phyloP scores from a whole-genome alignment of 2,113 vertebrate genomes.

The Charadrius vociferus region DNA sequence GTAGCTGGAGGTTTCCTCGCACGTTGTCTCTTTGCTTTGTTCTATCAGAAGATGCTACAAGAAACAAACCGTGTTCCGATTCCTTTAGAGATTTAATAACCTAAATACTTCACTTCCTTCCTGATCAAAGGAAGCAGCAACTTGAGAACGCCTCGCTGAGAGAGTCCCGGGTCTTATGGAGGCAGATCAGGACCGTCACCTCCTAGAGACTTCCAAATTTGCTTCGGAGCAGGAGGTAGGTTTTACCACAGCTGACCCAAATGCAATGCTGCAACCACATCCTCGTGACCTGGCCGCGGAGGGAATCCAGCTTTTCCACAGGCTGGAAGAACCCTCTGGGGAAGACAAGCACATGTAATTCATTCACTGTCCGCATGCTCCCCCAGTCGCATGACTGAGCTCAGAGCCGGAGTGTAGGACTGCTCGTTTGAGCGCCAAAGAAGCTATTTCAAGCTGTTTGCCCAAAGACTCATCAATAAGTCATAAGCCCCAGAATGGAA shows the following conservation, averaged over 20 bases:
- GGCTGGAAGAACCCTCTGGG: not conserved
- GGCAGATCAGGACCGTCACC: not conserved
- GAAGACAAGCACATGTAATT: not conserved
- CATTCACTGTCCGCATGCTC: not conserved
- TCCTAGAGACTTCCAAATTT: not conserved
- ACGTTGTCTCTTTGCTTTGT: conserved; percentile 22
- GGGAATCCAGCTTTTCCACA: not conserved
- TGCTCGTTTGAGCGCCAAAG: conserved; percentile 49
- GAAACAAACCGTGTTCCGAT: conserved; percentile 6
- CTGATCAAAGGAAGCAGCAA: conserved; percentile 21
- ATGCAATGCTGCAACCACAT: not conserved
- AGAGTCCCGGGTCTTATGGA: not conserved
- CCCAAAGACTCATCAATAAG: conserved; percentile 69
- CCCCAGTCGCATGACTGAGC: not conserved
- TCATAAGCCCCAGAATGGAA: conserved; percentile 61
- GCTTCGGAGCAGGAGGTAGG: not conserved
- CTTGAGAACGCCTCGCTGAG: not conserved
- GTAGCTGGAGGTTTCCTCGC: conserved; percentile 48
- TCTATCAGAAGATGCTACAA: conserved; percentile 34
- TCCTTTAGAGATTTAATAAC: conserved; percentile 27
- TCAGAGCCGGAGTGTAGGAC: conserved; percentile 3
- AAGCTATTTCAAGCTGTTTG: conserved; percentile 64
- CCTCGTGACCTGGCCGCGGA: not conserved
- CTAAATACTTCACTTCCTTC: conserved; percentile 25
- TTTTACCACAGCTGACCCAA: not conserved